These are phyloP conservation scores for Agrypnia vestita DNA, from an alignment of 1,140 invertebrate species.

Conservation along the genomic window DNA sequence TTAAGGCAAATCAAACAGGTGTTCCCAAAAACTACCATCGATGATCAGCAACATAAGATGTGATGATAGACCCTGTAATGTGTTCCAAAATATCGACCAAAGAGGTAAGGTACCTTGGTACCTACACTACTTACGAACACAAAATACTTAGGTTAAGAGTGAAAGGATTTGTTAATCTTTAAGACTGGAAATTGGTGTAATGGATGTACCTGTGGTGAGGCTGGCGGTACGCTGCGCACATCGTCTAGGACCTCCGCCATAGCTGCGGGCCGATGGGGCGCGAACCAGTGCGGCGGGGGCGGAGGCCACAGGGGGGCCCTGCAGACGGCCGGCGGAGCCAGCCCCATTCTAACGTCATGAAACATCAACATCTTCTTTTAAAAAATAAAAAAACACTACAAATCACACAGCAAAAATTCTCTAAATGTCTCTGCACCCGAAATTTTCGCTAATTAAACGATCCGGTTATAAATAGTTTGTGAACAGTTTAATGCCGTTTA, in stretches of 20 bases:
- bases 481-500: conserved; percentile 2
- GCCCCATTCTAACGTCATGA: conserved; percentile 57
- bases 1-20: too few relatives aligned
- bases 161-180: too few relatives aligned
- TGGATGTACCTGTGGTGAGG: conserved; percentile 55
- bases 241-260: conserved; percentile 54
- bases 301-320: conserved; percentile 51
- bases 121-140: too few relatives aligned
- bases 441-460: background rate
- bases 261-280: conserved; percentile 29
- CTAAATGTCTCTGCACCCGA: background rate
- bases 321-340: conserved; percentile 24
- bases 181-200: too few relatives aligned
- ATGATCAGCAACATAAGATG: too few relatives aligned
- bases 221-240: conserved; percentile 45
- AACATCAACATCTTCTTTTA: conserved; percentile 59
- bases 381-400: conserved; percentile 36
- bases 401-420: background rate
- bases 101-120: too few relatives aligned
- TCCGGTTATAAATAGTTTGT: background rate
- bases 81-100: too few relatives aligned
- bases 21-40: too few relatives aligned
- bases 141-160: too few relatives aligned
- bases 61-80: too few relatives aligned
- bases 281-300: conserved; percentile 47